These are phyloP conservation scores for Rhinoraja longicauda DNA, from an alignment of 2,797 vertebrate genomes.

Conservation along the genomic window DNA sequence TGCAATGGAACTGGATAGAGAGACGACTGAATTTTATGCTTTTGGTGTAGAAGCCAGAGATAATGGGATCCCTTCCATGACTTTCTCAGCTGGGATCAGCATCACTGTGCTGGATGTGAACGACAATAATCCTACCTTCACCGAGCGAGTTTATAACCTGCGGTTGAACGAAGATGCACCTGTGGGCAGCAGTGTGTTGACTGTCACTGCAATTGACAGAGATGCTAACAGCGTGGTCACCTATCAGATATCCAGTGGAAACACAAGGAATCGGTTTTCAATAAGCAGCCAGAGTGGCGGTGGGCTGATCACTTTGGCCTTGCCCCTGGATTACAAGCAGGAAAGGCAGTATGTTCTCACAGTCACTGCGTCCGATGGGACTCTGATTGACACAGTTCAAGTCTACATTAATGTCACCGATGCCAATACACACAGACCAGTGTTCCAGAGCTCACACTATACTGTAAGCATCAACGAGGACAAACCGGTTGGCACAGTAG, in stretches of 20 bases:
- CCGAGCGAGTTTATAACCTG: conserved; percentile 78
- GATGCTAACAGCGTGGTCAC: conserved; percentile 92
- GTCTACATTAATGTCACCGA: conserved; percentile 94
- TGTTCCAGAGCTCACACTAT: conserved; percentile 90
- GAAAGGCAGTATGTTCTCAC: conserved; percentile 90
- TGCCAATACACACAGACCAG: conserved; percentile 90
- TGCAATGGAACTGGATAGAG: conserved; percentile 76
- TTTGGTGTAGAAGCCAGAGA: conserved; percentile 90
- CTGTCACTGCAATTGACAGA: conserved; percentile 77
- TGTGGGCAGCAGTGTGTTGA: conserved; percentile 86
- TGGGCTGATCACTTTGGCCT: conserved; percentile 82
- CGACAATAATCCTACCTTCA: conserved; percentile 86
- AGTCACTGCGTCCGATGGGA: conserved; percentile 86
- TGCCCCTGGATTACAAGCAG: conserved; percentile 94
- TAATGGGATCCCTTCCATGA: conserved; percentile 77
- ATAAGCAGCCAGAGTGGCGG: conserved; percentile 95
- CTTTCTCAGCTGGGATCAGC: conserved; percentile 86
- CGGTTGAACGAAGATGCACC: conserved; percentile 88
- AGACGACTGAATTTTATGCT: conserved; percentile 80
- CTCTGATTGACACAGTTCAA: conserved; percentile 79
- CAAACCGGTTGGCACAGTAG: conserved; percentile 75
- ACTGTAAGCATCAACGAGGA: conserved; percentile 80
- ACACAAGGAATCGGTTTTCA: conserved; percentile 92
- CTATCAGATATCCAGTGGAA: conserved; percentile 94
- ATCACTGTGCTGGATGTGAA: conserved; percentile 90